These are phyloP conservation scores for Serinus canaria DNA, from an alignment of 2,113 vertebrate genomes.

Conservation along the genomic window DNA sequence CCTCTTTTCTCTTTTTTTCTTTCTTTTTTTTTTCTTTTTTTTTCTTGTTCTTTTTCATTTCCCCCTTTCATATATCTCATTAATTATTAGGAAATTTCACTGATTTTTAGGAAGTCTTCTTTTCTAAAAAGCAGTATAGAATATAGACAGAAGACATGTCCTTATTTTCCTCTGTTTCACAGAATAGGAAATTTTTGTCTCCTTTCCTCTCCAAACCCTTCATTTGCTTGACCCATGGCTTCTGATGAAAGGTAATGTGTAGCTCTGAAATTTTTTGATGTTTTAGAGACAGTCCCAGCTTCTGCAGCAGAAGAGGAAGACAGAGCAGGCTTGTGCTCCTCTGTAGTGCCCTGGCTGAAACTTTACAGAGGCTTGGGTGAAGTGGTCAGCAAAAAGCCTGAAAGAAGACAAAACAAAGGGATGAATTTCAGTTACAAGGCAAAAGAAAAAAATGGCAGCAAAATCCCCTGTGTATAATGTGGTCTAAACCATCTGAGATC, in stretches of 20 bases:
- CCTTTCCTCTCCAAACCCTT: background rate
- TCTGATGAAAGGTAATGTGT: background rate
- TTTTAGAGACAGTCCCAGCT: background rate
- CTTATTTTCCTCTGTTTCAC: background rate
- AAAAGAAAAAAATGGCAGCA: background rate
- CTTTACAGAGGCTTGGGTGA: background rate
- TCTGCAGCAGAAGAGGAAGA: background rate
- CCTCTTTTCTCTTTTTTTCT: rapidly evolving
- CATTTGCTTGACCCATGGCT: background rate
- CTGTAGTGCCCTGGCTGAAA: background rate
- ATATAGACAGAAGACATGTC: background rate
- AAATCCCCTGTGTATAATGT: background rate
- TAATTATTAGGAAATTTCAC: background rate
- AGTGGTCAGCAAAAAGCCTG: background rate
- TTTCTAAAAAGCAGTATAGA: background rate
- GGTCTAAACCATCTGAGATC: background rate
- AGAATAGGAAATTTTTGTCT: background rate
- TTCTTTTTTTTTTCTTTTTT: background rate
- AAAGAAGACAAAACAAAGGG: background rate
- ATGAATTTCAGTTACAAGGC: background rate
- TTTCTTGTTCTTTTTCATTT: background rate
- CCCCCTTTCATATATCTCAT: background rate
- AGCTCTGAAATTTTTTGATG: background rate
- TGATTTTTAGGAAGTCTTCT: background rate
- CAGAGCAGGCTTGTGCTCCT: background rate